phyloP scores from a whole-genome alignment of 2,797 vertebrate species.

The Amphiprion clarkii region DNA sequence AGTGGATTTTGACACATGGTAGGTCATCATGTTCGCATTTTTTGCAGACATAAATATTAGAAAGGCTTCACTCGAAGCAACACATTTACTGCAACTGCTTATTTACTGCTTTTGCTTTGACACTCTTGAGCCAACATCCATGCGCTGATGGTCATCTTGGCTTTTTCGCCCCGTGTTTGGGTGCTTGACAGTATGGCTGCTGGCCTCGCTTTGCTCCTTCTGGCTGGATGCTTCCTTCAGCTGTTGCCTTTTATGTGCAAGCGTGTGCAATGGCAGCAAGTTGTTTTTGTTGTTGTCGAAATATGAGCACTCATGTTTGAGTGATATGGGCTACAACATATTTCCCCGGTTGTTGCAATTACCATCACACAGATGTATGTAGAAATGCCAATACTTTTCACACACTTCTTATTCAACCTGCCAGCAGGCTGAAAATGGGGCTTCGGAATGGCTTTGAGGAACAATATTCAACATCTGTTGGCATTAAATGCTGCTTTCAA shows the following conservation, averaged over 20 bases:
- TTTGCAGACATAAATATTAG: neutral
- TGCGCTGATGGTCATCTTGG: neutral
- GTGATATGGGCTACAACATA: neutral
- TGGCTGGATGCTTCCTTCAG: neutral
- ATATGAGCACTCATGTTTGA: neutral
- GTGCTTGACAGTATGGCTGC: neutral
- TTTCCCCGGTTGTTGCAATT: neutral
- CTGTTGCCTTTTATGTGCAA: conserved; percentile 1
- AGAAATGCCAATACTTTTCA: neutral
- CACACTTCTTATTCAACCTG: conserved; percentile 6
- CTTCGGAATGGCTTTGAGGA: conserved; percentile 6
- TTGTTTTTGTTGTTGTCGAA: neutral
- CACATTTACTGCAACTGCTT: neutral
- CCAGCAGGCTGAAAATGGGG: conserved; percentile 4
- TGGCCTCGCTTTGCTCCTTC: neutral
- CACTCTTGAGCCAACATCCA: neutral
- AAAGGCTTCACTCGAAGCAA: too few relatives aligned
- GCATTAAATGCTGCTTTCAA: neutral
- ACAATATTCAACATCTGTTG: neutral
- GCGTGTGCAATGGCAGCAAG: neutral
- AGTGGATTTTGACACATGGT: neutral
- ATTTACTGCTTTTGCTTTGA: neutral
- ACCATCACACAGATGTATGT: neutral
- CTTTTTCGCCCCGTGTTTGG: neutral
- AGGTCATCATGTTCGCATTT: neutral